phyloP scores from a whole-genome alignment of 2,797 vertebrate species.

The Mergus octosetaceus region DNA sequence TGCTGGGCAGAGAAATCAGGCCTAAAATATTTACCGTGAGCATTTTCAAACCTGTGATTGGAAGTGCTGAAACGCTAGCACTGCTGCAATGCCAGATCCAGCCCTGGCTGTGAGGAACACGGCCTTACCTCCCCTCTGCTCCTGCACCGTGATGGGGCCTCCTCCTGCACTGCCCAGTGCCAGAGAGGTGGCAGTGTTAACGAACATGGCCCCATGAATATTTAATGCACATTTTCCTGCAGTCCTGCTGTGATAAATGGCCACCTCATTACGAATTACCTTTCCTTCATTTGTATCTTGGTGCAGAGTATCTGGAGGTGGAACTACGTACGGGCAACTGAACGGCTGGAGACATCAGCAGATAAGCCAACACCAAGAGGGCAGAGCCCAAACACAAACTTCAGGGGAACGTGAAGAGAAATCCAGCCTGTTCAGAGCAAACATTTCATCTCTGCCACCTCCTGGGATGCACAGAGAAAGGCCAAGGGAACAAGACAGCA shows the following conservation, averaged over 20 bases:
- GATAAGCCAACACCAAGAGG: not conserved
- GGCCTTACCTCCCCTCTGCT: not conserved
- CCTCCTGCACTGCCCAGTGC: conserved; percentile 27
- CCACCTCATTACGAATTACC: conserved; percentile 54
- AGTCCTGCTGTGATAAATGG: conserved; percentile 55
- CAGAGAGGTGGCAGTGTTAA: conserved; percentile 48
- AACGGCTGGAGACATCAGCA: not conserved
- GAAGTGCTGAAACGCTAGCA: not conserved
- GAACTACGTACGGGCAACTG: not conserved
- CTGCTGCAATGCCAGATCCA: not conserved
- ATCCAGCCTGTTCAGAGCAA: not conserved
- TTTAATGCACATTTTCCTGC: conserved; percentile 60
- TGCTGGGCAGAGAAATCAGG: not conserved
- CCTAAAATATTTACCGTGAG: not conserved
- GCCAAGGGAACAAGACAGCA: not conserved
- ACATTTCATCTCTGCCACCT: not conserved
- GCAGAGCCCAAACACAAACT: conserved; percentile 9
- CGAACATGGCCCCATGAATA: conserved; percentile 65
- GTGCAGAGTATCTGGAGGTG: not conserved
- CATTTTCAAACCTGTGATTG: not conserved
- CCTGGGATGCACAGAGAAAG: not conserved
- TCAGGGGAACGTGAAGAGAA: conserved; percentile 27
- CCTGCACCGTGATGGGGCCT: not conserved
- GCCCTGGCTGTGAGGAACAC: not conserved
- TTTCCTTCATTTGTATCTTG: conserved; percentile 41